phyloP scores from a whole-genome alignment of 23 tunicate genomes.

The Trididemnum clinides region DNA sequence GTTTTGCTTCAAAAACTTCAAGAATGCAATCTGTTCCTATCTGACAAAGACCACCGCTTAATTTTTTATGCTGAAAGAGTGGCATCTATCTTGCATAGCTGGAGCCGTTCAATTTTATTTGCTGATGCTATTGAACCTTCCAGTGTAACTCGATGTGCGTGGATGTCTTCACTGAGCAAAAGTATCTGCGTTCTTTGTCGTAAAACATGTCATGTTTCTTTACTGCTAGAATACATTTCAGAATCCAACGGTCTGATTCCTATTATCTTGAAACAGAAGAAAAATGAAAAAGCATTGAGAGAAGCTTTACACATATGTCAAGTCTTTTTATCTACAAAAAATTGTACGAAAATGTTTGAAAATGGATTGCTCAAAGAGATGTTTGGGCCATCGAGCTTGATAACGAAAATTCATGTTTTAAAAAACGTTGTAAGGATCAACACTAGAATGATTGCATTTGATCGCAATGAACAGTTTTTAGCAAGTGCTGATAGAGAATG shows the following conservation, averaged over 20 bases:
- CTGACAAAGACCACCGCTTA: neutral
- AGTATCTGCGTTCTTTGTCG: neutral
- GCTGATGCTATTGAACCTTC: neutral
- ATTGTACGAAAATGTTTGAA: neutral
- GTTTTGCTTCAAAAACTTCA: conserved; percentile 10
- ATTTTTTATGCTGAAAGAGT: conserved; percentile 56
- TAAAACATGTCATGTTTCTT: neutral
- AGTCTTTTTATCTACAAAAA: neutral
- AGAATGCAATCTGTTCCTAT: conserved; percentile 28
- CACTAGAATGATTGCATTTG: neutral
- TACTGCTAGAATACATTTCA: conserved; percentile 33
- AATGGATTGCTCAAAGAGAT: neutral
- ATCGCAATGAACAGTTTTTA: neutral
- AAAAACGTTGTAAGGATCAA: neutral
- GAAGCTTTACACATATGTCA: neutral
- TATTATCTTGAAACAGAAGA: neutral
- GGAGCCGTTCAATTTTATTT: conserved; percentile 58
- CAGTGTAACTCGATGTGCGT: neutral
- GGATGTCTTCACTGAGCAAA: conserved; percentile 34
- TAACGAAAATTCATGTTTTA: no score
- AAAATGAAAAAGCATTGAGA: neutral
- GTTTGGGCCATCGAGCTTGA: neutral
- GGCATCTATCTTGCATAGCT: conserved; percentile 64
- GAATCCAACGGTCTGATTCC: conserved; percentile 36
- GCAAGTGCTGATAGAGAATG: neutral